Evolutionary conservation across 2,888 invertebrate genomes (phyloP).

Genomic region (Dynastes grantii): DNA sequence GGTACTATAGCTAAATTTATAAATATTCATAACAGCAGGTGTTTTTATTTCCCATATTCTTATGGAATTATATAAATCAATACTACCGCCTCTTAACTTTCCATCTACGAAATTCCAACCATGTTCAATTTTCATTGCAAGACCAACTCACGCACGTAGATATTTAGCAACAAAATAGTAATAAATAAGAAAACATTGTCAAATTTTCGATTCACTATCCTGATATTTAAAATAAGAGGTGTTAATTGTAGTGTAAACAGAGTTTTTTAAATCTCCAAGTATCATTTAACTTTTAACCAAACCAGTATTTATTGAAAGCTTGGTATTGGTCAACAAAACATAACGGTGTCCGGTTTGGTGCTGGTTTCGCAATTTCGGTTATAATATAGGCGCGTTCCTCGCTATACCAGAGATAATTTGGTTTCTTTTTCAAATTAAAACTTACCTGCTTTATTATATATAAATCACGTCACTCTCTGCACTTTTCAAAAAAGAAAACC

Average conservation of each 20-base stretch:
- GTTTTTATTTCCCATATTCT: no score
- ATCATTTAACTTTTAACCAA: constrained; percentile 6
- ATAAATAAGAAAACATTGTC: background rate
- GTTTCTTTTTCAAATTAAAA: background rate
- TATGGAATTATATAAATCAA: background rate
- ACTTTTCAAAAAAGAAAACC: constrained; percentile 1
- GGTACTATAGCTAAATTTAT: no score
- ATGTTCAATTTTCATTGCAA: background rate
- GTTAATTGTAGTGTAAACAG: background rate
- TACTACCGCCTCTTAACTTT: background rate
- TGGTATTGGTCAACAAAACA: constrained; percentile 22
- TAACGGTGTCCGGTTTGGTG: constrained; percentile 34
- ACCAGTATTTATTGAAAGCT: constrained; percentile 20
- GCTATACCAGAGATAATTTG: constrained; percentile 1
- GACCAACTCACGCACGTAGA: background rate
- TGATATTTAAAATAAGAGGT: background rate
- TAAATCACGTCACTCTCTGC: constrained; percentile 8
- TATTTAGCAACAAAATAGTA: background rate
- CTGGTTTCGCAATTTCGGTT: constrained; percentile 43
- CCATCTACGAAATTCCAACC: constrained; percentile 3
- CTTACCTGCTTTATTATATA: constrained; percentile 29
- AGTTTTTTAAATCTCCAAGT: background rate
- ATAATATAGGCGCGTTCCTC: constrained; percentile 31
- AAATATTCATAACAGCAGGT: no score
- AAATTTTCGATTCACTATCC: background rate